A percentile compares a stretch with the other conserved stretches of the same genome.
phyloP scores from a whole-genome alignment of 2,888 invertebrate species.

The Hybos culiciformis region DNA sequence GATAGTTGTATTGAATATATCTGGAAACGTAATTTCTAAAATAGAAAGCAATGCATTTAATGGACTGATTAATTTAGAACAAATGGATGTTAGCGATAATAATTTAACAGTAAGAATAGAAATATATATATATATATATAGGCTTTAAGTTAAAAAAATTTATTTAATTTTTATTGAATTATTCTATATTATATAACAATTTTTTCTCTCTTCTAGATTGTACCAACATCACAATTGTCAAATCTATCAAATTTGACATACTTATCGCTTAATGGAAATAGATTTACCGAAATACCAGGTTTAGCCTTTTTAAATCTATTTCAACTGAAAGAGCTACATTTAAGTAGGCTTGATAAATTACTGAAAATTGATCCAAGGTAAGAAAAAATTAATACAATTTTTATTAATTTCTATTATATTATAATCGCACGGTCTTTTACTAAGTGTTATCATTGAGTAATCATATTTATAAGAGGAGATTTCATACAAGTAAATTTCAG shows the following conservation, averaged over 20 bases:
- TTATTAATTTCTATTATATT: not conserved
- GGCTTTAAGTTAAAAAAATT: not conserved
- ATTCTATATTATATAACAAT: slow-evolving; percentile 2
- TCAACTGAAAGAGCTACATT: slow-evolving; percentile 59
- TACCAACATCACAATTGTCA: slow-evolving; percentile 63
- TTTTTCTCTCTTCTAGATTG: slow-evolving; percentile 25
- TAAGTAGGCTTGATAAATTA: slow-evolving; percentile 54
- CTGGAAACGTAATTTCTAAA: slow-evolving; percentile 61
- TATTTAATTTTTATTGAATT: no score
- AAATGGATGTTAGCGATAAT: slow-evolving; percentile 67
- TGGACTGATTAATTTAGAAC: slow-evolving; percentile 55
- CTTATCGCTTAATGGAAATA: slow-evolving; percentile 67
- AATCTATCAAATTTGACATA: slow-evolving; percentile 62
- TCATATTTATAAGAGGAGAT: no score
- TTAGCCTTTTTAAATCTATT: slow-evolving; percentile 75
- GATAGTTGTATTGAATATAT: slow-evolving; percentile 53
- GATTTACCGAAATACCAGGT: slow-evolving; percentile 54
- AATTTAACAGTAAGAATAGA: slow-evolving; percentile 49
- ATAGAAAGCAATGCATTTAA: slow-evolving; percentile 60
- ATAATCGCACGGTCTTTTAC: no score
- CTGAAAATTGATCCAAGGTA: slow-evolving; percentile 52
- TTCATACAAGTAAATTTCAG: no score
- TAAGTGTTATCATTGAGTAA: no score
- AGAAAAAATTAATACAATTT: slow-evolving; percentile 6
- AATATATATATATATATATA: not conserved